These are phyloP conservation scores for Gavia stellata DNA, from an alignment of 2,113 vertebrate genomes.

Conservation along the genomic window DNA sequence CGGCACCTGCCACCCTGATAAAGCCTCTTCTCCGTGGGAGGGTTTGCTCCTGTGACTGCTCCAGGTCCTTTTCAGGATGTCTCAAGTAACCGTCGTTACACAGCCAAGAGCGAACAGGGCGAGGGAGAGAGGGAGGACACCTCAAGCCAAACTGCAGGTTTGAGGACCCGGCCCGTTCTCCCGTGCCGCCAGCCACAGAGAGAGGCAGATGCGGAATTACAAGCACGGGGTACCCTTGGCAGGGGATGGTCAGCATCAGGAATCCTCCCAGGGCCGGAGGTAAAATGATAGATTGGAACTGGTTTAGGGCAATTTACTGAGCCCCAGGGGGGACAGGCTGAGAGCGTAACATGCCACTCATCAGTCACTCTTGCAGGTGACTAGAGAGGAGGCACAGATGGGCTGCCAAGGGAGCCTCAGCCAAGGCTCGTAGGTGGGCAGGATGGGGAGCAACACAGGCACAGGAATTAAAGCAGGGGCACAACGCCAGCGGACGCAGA, in stretches of 20 bases:
- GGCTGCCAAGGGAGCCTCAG: neutral
- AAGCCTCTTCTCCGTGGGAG: neutral
- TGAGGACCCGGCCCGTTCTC: rapidly evolving
- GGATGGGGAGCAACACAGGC: neutral
- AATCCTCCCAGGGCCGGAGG: neutral
- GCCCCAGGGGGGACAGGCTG: neutral
- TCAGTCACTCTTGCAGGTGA: rapidly evolving
- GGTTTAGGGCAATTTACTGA: rapidly evolving
- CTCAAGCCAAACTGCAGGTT: neutral
- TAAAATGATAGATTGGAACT: rapidly evolving
- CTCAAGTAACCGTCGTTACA: rapidly evolving
- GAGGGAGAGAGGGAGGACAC: neutral
- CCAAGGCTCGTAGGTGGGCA: neutral
- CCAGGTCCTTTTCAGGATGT: neutral
- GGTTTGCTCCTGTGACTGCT: neutral
- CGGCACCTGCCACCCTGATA: neutral
- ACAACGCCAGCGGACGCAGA: neutral
- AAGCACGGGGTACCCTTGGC: neutral
- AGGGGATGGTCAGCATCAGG: neutral
- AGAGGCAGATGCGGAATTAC: neutral
- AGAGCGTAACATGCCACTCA: rapidly evolving
- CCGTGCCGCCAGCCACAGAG: neutral
- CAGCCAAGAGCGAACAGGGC: rapidly evolving
- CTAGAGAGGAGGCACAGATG: neutral
- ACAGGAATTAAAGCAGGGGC: neutral